Conservation (phyloP, 2,888 invertebrate species). For the Cremastinae sp. region DNA sequence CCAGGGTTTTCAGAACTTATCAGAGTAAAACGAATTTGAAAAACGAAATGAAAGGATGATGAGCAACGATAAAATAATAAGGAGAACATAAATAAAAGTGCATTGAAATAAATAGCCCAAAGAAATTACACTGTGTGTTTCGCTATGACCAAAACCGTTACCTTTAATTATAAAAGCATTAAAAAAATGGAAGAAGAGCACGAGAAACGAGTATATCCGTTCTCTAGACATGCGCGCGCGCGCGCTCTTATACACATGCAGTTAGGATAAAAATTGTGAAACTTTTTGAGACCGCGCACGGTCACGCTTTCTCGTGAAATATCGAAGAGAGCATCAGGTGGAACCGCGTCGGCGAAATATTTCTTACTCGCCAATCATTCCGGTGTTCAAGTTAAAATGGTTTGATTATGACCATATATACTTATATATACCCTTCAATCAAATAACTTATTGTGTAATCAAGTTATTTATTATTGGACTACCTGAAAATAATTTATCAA, state of each 20-base stretch:
- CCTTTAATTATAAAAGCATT: slow-evolving; percentile 45
- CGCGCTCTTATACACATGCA: too few relatives aligned
- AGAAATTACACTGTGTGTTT: background rate
- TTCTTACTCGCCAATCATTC: background rate
- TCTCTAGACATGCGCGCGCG: slow-evolving; percentile 29
- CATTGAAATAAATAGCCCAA: background rate
- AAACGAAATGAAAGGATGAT: too few relatives aligned
- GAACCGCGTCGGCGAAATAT: background rate
- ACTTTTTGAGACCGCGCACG: slow-evolving; percentile 46
- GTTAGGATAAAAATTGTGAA: slow-evolving; percentile 50
- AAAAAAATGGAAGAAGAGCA: slow-evolving; percentile 37
- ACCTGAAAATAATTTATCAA: too few relatives aligned
- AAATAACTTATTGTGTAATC: too few relatives aligned
- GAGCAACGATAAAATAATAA: too few relatives aligned
- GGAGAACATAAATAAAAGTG: too few relatives aligned
- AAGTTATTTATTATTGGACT: too few relatives aligned
- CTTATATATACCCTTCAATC: too few relatives aligned
- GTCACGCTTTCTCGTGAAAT: slow-evolving; percentile 71
- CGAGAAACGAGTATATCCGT: slow-evolving; percentile 34
- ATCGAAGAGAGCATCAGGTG: slow-evolving; percentile 18
- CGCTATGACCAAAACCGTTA: slow-evolving; percentile 14
- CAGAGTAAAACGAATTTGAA: too few relatives aligned
- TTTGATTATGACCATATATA: too few relatives aligned
- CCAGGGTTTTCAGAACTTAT: too few relatives aligned
- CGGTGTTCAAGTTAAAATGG: background rate